Evolutionary conservation across 2,888 invertebrate species (phyloP), one percentile per base, ranked within the genome.

Genomic region (Trachelus iudaicus): DNA sequence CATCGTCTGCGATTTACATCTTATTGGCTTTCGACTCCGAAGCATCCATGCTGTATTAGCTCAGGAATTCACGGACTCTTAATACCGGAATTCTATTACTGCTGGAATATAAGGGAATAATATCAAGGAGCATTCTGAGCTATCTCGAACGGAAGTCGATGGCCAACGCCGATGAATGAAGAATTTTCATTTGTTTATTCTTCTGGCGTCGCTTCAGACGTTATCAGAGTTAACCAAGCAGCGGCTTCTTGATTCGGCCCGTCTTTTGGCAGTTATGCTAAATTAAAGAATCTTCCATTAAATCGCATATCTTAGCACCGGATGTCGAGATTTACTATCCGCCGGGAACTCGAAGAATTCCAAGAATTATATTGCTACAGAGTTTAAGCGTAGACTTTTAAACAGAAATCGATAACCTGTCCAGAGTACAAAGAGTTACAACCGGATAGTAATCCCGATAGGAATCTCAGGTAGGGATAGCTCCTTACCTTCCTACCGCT

Each of bases 1-100:
- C 74, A 73, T 71, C 73, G 37, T 37, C 73, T 75, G 69, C 79
- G 79, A 84, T 84, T 84, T 84, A 82, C 83, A 84, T 84, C 80
- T 82, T 83, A 83, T 84, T 80, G 83, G 76, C 76, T 82, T 75
- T 78, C 56, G 73, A 69, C 76, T 75, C 69, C n/a, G 13, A 68
- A 37, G 56, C 68, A 33, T n/a, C 76, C 76, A 75, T 74, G 79
- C 79, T 76, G 75, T 73, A 79, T 79, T 77, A 78, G 77, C 37
- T 76, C 75, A 77, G 78, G 79, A 79, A 78, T 78, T 73, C 69
- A 73, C 34, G 75, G 78, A 76, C 76, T 79, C 76, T 78, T 79
- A 78, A 81, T 79, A 77, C 76, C 56, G 73, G 69, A 79, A 75
- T 56, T 56, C 23, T 23, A 23, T 56, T 56, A 6, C 56, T 56